Evolutionary conservation across 2,113 vertebrate genomes (phyloP), one percentile per base, ranked within the genome.

Genomic region (Narcine bancroftii): DNA sequence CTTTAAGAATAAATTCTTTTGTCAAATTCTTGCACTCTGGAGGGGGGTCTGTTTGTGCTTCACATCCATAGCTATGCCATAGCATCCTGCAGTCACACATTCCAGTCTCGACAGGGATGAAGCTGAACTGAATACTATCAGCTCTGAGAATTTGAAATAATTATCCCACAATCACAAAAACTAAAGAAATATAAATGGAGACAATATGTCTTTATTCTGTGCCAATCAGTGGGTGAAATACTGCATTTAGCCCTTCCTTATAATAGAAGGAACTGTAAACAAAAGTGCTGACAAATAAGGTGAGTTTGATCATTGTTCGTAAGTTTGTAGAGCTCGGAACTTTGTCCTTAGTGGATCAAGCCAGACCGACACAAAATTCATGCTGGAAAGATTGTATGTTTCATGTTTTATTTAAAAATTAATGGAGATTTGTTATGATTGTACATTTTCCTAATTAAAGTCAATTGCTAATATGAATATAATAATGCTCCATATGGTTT

Each of bases 101-200:
- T 60, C 81, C 81, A 87, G 33, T 60, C 81, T 87, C 81, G 15
- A 17, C 56, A 63, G 81, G n/a, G 53, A 87, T 87, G 81, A 87
- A 60, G 81, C 81, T 87, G 17, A 36, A 21, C 81, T 87, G 50
- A 36, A 87, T 21, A 9, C 53, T 36, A 36, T 36, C 56, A 63
- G 81, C 53, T 19, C 81, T 60, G 60, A 87, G 81, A 36, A 87
- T 63, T 87, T 87, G 81, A 87, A 87, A 87, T 87, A 87, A 87
- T 60, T 33, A 63, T 6, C 81, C 56, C n/a, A 56, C 33, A 87
- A 13, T n/a, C 33, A 26, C 26, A n/a, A 50, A 83, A 33, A 83
- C 33, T 53, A 83, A 83, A 29, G 50, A 83, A 83, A 24, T 17
- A 60, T 19, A 79, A 79, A 29, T 7, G 42, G 26, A 50, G 19